Evolutionary conservation across 1,140 invertebrate genomes (phyloP).

Genomic region (Leptinotarsa undecemlineata): DNA sequence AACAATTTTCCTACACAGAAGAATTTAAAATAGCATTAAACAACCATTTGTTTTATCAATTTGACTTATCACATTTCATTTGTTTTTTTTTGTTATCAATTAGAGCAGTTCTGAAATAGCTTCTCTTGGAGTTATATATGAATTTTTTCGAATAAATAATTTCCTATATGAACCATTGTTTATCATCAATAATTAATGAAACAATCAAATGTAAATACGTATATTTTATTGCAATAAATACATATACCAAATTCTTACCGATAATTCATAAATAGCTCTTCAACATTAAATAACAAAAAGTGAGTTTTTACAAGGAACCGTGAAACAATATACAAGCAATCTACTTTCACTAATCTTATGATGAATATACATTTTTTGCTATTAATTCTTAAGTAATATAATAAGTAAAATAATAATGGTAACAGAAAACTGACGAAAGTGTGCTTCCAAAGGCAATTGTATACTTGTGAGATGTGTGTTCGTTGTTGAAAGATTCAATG

Average conservation of each 20-base stretch:
- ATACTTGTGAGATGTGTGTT: not conserved
- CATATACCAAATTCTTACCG: slow-evolving; percentile 34
- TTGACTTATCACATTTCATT: too few relatives aligned
- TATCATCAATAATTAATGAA: not conserved
- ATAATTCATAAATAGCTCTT: slow-evolving; percentile 33
- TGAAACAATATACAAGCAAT: slow-evolving; percentile 25
- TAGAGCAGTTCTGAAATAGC: too few relatives aligned
- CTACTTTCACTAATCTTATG: not conserved
- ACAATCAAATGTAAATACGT: slow-evolving; percentile 22
- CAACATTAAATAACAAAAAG: slow-evolving; percentile 34
- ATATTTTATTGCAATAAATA: slow-evolving; percentile 35
- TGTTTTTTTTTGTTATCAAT: too few relatives aligned
- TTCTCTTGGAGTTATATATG: too few relatives aligned
- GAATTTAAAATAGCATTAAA: too few relatives aligned
- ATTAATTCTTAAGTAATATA: not conserved
- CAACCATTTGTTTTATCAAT: too few relatives aligned
- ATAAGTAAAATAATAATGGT: too few relatives aligned
- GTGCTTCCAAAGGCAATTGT: not conserved
- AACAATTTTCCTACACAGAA: too few relatives aligned
- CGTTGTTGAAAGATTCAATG: not conserved
- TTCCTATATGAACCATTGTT: too few relatives aligned
- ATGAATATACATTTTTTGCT: not conserved
- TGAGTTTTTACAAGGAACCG: slow-evolving; percentile 35
- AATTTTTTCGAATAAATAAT: too few relatives aligned
- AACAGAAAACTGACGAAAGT: not conserved